Evolutionary conservation across 35 echinoderm and acorn worm species (phyloP).

Genomic region (Stichopus chloronotus): DNA sequence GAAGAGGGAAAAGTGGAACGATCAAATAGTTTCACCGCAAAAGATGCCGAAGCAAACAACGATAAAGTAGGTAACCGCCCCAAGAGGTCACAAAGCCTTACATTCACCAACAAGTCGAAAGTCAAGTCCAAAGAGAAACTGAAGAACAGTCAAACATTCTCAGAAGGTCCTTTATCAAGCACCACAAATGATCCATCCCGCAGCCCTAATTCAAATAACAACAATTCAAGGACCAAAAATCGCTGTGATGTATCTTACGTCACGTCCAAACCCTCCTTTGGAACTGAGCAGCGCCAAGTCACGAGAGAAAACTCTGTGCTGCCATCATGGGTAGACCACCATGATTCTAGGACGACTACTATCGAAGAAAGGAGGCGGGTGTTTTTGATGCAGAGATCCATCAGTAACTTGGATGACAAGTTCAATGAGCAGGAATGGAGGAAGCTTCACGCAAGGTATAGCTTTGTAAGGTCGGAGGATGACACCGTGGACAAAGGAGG

Average conservation of each 20-base stretch:
- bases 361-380: background rate
- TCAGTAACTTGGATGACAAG: constrained; percentile 42
- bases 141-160: constrained; percentile 13
- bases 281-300: background rate
- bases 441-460: constrained; percentile 47
- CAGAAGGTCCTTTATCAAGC: background rate
- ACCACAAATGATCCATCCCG: background rate
- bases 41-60: background rate
- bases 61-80: constrained; percentile 7
- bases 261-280: background rate
- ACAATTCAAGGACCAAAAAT: constrained; percentile 34
- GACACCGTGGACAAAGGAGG: background rate
- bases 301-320: background rate
- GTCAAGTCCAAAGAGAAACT: constrained; percentile 17
- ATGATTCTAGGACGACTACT: background rate
- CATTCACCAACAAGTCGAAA: constrained; percentile 42
- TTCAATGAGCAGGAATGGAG: constrained; percentile 48
- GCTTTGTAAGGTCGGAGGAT: background rate
- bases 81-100: constrained; percentile 56
- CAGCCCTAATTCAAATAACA: background rate
- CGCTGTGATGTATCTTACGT: background rate
- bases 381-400: constrained; percentile 22
- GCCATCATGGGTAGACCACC: background rate
- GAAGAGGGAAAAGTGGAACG: constrained; percentile 42
- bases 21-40: constrained; percentile 29